A percentile compares a stretch with the other conserved stretches of the same genome.
Conservation (phyloP, 2,888 invertebrate genomes). For the Pharmacophagus antenor region DNA sequence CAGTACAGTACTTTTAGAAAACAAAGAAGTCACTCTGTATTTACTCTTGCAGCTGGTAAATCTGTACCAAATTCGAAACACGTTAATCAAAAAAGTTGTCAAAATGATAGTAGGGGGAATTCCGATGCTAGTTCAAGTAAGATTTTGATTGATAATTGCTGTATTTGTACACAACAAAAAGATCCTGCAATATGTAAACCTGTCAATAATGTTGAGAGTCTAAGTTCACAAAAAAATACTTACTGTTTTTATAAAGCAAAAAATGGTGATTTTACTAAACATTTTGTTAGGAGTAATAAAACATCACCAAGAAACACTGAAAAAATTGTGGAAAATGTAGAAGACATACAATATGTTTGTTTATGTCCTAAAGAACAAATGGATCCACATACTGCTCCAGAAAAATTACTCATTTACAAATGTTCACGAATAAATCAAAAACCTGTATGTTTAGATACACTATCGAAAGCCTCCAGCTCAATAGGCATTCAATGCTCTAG, state of each 20-base stretch:
- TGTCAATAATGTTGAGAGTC: constrained; percentile 57
- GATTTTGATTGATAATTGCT: constrained; percentile 52
- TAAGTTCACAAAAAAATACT: constrained; percentile 26
- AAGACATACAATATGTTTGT: constrained; percentile 60
- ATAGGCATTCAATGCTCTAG: constrained; percentile 36
- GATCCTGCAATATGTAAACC: constrained; percentile 44
- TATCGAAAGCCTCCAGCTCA: constrained; percentile 35
- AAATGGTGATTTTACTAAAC: constrained; percentile 6
- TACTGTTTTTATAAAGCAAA: constrained; percentile 3
- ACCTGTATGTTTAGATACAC: constrained; percentile 41
- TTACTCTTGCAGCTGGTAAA: constrained; percentile 67
- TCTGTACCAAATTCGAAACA: constrained; percentile 51
- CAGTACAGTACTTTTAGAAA: constrained; percentile 43
- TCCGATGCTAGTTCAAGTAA: constrained; percentile 48
- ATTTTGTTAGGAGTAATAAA: constrained; percentile 35
- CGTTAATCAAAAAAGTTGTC: constrained; percentile 50
- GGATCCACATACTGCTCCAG: constrained; percentile 43
- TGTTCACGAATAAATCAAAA: constrained; percentile 52
- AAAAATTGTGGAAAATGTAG: constrained; percentile 29
- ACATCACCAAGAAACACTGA: constrained; percentile 34
- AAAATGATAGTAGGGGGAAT: constrained; percentile 45
- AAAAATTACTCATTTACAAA: constrained; percentile 59
- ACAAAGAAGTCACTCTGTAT: constrained; percentile 70
- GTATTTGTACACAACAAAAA: constrained; percentile 50
- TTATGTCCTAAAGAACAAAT: constrained; percentile 49